These are phyloP conservation scores for Falco biarmicus DNA, from an alignment of 2,797 vertebrate species.

Conservation along the genomic window DNA sequence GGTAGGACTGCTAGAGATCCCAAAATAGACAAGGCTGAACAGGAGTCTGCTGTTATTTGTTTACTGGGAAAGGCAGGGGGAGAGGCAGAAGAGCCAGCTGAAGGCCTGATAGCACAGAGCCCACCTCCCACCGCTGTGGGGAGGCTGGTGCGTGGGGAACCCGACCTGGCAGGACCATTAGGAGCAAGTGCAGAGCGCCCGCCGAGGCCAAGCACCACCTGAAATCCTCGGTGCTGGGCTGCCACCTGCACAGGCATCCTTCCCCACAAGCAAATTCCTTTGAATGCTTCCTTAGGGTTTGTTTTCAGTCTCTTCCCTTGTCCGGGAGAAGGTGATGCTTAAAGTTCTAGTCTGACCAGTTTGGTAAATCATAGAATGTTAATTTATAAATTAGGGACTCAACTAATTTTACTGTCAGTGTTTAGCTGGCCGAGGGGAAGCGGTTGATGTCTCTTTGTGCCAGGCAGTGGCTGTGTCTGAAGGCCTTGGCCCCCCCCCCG, in stretches of 20 bases:
- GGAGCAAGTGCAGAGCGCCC: background rate
- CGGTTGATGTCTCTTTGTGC: background rate
- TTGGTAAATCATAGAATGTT: background rate
- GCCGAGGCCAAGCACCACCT: background rate
- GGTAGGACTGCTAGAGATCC: constrained; percentile 31
- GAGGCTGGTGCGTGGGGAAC: background rate
- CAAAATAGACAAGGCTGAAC: constrained; percentile 53
- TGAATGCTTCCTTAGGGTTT: background rate
- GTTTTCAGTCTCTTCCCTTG: background rate
- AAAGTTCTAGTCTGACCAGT: background rate
- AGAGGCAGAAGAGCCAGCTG: background rate
- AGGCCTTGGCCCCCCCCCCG: background rate
- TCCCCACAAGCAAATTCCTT: background rate
- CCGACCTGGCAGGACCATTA: background rate
- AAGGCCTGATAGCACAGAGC: background rate
- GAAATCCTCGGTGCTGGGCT: background rate
- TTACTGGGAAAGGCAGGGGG: background rate
- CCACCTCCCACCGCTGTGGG: background rate
- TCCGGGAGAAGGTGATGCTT: background rate
- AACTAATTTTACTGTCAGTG: constrained; percentile 16
- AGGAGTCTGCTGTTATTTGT: constrained; percentile 27
- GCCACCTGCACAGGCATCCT: background rate
- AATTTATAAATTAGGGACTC: background rate
- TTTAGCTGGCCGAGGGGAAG: background rate
- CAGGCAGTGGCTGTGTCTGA: background rate